phyloP scores from a whole-genome alignment of 2,797 vertebrate genomes.

The Oreonectes daqikongensis region DNA sequence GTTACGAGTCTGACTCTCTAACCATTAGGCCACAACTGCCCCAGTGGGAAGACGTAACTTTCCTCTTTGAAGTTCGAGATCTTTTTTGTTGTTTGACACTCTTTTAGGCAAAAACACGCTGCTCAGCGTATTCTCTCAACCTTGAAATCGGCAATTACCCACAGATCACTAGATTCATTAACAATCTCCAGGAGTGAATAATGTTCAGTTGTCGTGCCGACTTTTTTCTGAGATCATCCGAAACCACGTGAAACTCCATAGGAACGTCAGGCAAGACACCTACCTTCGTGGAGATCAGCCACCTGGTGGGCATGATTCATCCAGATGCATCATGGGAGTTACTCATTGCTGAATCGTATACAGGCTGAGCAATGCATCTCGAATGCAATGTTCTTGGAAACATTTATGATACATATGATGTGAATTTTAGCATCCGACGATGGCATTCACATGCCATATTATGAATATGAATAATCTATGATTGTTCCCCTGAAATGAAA shows the following conservation, averaged over 20 bases:
- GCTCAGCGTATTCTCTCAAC: slow-evolving; percentile 34
- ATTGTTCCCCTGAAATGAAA: too few species aligned
- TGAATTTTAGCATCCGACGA: not conserved
- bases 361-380: slow-evolving; percentile 12
- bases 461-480: too few species aligned
- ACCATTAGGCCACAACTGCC: too few species aligned
- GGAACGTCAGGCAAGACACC: slow-evolving; percentile 31
- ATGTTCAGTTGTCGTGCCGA: slow-evolving; percentile 34
- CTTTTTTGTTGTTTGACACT: slow-evolving; percentile 27
- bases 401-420: not conserved
- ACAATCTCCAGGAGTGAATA: slow-evolving; percentile 47
- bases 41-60: not conserved
- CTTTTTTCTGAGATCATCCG: slow-evolving; percentile 40
- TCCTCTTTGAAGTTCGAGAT: slow-evolving; percentile 2
- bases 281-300: slow-evolving; percentile 46
- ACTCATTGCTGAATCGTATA: slow-evolving; percentile 44
- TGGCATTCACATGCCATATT: too few species aligned
- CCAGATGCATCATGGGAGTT: slow-evolving; percentile 49
- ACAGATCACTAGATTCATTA: slow-evolving; percentile 56
- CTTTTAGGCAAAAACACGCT: slow-evolving; percentile 2
- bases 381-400: not conserved
- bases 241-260: slow-evolving; percentile 30
- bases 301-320: slow-evolving; percentile 50
- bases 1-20: too few species aligned
- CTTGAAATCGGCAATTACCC: slow-evolving; percentile 51